Conservation (phyloP, 2,113 vertebrate genomes). For the Callionymus lyra region DNA sequence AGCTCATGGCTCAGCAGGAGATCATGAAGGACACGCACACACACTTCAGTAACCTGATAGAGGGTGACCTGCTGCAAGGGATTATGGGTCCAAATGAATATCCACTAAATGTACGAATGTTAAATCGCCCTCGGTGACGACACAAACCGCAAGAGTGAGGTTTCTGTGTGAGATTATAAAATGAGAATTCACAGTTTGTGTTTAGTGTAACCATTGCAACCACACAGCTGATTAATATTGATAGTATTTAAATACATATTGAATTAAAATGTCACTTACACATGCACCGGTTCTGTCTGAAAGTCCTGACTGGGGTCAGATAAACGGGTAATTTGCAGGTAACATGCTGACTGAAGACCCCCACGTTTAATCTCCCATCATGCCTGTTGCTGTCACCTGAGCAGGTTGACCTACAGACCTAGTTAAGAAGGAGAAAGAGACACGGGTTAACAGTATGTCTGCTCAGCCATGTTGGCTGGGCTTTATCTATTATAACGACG, state of each 20-base stretch:
- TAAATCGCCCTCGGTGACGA: constrained; percentile 2
- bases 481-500: neutral
- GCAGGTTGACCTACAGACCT: constrained; percentile 25
- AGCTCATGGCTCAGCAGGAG: constrained; percentile 25
- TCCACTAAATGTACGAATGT: constrained; percentile 31
- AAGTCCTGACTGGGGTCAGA: neutral
- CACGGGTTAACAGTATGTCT: constrained; percentile 9
- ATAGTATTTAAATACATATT: no score
- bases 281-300: no score
- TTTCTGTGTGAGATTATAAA: no score
- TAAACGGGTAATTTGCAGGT: neutral
- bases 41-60: constrained; percentile 31
- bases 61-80: constrained; percentile 33
- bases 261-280: no score
- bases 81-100: constrained; percentile 44
- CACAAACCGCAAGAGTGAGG: neutral
- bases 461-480: neutral
- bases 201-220: neutral
- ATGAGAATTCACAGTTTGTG: no score
- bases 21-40: constrained; percentile 15
- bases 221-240: no score
- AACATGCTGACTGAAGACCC: constrained; percentile 1
- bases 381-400: constrained; percentile 21
- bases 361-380: constrained; percentile 4
- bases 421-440: constrained; percentile 6